Base-by-base conservation (phyloP, 2,797 vertebrate species). In the Pogonophryne albipinna region DNA sequence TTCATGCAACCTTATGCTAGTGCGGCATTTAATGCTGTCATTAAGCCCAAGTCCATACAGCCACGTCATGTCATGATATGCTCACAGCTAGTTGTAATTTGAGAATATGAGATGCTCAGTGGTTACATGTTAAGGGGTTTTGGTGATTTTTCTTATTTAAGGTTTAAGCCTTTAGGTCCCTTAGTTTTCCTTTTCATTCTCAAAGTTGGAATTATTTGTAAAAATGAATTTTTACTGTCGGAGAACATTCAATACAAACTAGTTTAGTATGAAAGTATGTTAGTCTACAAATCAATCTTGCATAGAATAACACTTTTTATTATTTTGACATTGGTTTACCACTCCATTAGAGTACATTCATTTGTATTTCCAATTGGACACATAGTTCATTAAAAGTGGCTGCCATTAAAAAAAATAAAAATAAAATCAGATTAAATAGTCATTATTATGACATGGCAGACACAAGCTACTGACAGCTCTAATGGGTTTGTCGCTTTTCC, bases 1-100 rank as follows among this genome's bases (percentile, higher is more conserved):
- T 83, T 34, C 9, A 42, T 85, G 90, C 74, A 90, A 88, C 85
- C 73, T 60, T 78, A 89, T 41, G 57, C 90, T 71, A 45, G 16
- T 62, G 23, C 55, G 57, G 60, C 56, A 72, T 85, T 80, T 76
- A 83, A 79, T 82, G 69, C 76, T 56, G 51, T 76, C 71, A 82
- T 76, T 10, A 49, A 72, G 52, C 62, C 49, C n/a, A 53, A 11
- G 20, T 57, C 34, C 34, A 44, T 52, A 20, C 52, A 46, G 23
- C 84, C 68, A 59, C 61, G 13, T 76, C 73, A 85, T 70, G 88
- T 67, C 84, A 90, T 83, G 50, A 81, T 65, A 60, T 17, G 44
- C 38, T 55, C 71, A 16, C 20, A 42, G 67, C 20, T 60, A 31
- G 63, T 19, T 66, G 80, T 68, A 83, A 83, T 75, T 17, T 56